Evolutionary conservation across 2,113 vertebrate genomes (phyloP), one percentile per base, ranked within the genome.

Genomic region (Gasterosteus nipponicus): DNA sequence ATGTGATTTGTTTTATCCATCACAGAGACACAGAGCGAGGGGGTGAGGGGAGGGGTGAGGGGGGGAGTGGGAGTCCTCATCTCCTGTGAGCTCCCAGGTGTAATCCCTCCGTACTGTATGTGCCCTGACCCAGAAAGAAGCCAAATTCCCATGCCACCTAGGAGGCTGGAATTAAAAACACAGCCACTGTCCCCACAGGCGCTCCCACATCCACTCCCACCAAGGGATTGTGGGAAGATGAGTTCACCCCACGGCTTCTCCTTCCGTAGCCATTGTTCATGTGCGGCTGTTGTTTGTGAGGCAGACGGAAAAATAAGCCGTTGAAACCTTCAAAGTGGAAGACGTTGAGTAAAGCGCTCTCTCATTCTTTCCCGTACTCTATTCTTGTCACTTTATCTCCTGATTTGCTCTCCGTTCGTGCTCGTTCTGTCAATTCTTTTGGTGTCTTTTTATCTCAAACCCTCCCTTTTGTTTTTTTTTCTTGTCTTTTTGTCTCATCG

Each of bases 71-170:
- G 87, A 86, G 90, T 84, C 86, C 85, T 87, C 88, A 80, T 91
- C 90, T 92, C 85, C 91, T 87, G 84, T 89, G 80, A 88, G 89
- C 86, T 93, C 93, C 89, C 91, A 89, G 91, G 91, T 93, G 93
- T 90, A 91, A 92, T 90, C 89, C 81, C 68, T 75, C 85, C 89
- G 86, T 85, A 90, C 90, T 87, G 89, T 84, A 86, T 89, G 89
- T 88, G 90, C 87, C 73, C 90, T 93, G 93, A 93, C 92, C 93
- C 90, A 93, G 91, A 93, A 92, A 94, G 84, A 78, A 74, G 86
- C 80, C 12, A 62, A 79, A 88, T 90, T 89, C 89, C 87, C 83
- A 78, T 89, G 86, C 87, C 89, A 89, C 89, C 91, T 79, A 83
- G 71, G 84, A 89, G 84, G 84, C 84, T 81, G 75, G 84, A 82